Conservation (phyloP, 2,797 vertebrate species). For the Acanthurus lineatus region DNA sequence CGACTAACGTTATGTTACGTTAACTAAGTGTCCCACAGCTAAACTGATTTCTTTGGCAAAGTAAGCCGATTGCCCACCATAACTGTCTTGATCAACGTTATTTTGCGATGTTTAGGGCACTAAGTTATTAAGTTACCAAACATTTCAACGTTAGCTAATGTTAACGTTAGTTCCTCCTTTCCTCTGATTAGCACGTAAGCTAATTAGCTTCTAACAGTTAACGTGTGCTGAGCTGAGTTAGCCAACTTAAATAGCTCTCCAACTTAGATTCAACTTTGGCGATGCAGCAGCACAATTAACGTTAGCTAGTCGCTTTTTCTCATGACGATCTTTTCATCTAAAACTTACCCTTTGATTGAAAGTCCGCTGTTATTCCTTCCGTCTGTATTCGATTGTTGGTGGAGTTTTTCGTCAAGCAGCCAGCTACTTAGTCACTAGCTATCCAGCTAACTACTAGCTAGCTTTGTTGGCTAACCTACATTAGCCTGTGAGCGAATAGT, state of each 20-base stretch:
- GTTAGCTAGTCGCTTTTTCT: conserved; percentile 22
- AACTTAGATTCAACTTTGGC: conserved; percentile 76
- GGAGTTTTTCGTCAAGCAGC: conserved; percentile 48
- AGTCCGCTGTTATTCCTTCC: conserved; percentile 43
- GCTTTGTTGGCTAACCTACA: conserved; percentile 54
- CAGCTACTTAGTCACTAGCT: conserved; percentile 59
- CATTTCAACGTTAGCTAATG: not conserved
- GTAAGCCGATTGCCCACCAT: not conserved
- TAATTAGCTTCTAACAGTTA: conserved; percentile 67
- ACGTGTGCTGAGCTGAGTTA: conserved; percentile 52
- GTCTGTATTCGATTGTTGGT: conserved; percentile 20
- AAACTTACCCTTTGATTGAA: conserved; percentile 72
- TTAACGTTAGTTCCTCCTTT: conserved; percentile 72
- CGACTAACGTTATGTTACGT: conserved; percentile 4
- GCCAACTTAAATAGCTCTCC: conserved; percentile 60
- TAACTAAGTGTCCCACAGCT: not conserved
- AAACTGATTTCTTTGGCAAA: not conserved
- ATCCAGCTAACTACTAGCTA: conserved; percentile 62
- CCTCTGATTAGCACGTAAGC: conserved; percentile 63
- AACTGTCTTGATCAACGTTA: conserved; percentile 8
- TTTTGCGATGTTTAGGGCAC: not conserved
- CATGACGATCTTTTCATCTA: not conserved
- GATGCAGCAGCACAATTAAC: conserved; percentile 27
- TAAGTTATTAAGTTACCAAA: conserved; percentile 3
- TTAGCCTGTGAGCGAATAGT: conserved; percentile 68